These are phyloP conservation scores for Chunga burmeisteri DNA, from an alignment of 2,113 vertebrate species.

Conservation along the genomic window DNA sequence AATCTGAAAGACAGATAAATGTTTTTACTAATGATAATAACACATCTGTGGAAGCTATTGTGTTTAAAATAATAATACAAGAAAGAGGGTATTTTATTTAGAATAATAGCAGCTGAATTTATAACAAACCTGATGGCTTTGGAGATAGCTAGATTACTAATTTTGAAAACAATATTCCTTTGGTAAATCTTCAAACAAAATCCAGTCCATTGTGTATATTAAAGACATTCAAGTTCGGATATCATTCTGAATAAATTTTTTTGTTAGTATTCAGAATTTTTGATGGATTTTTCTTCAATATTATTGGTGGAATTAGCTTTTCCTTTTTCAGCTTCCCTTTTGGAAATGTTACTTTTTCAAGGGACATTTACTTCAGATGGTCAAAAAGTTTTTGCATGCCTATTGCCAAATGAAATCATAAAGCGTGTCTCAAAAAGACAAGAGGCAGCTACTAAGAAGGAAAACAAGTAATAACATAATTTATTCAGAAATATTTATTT, in stretches of 20 bases:
- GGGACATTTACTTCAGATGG: background rate
- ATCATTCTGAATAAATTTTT: background rate
- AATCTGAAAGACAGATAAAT: background rate
- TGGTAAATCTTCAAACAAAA: background rate
- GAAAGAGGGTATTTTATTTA: background rate
- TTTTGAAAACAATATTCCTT: background rate
- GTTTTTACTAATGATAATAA: background rate
- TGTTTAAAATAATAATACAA: background rate
- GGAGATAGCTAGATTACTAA: background rate
- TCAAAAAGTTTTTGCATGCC: background rate
- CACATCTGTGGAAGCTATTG: background rate
- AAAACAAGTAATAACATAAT: background rate
- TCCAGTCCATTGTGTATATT: background rate
- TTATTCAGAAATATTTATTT: background rate
- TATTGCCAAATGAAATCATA: background rate
- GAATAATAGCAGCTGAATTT: background rate
- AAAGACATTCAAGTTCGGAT: background rate
- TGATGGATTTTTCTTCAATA: background rate
- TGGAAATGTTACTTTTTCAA: background rate
- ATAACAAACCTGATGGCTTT: background rate
- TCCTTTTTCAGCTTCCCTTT: background rate
- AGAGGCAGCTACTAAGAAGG: background rate
- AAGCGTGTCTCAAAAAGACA: background rate
- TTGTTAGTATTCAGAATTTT: background rate
- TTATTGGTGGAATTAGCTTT: background rate